phyloP scores from a whole-genome alignment of 2,797 vertebrate genomes.

The Spinus olivaceus region DNA sequence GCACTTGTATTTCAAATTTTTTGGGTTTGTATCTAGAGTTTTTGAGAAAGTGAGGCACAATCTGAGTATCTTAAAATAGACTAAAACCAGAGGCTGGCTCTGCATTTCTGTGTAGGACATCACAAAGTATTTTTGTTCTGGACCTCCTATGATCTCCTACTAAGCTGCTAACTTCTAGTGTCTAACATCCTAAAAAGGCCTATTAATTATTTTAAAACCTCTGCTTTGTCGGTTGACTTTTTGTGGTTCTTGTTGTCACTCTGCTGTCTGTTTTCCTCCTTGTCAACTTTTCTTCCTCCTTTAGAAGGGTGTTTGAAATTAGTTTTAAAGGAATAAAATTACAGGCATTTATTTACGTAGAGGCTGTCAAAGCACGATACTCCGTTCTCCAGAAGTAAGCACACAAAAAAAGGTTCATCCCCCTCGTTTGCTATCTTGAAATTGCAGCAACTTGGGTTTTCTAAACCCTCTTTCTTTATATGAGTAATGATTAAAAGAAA shows the following conservation, averaged over 20 bases:
- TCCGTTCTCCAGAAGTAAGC: slow-evolving; percentile 20
- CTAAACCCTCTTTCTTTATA: not conserved
- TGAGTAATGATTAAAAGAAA: slow-evolving; percentile 26
- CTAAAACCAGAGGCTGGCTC: not conserved
- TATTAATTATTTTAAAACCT: not conserved
- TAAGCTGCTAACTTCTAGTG: not conserved
- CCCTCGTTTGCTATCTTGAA: slow-evolving; percentile 16
- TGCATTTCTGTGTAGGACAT: not conserved
- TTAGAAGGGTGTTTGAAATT: slow-evolving; percentile 10
- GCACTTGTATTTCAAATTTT: not conserved
- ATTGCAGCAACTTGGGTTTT: not conserved
- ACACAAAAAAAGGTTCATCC: not conserved
- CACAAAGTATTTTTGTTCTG: not conserved
- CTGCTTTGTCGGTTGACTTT: not conserved
- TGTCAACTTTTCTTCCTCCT: slow-evolving; percentile 13
- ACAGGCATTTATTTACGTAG: slow-evolving; percentile 33
- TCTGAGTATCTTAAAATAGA: not conserved
- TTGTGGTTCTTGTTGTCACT: not conserved
- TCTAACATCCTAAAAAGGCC: not conserved
- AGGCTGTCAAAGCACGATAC: slow-evolving; percentile 17
- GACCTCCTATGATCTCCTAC: not conserved
- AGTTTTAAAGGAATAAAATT: slow-evolving; percentile 52
- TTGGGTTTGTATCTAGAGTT: not conserved
- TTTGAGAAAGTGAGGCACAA: not conserved
- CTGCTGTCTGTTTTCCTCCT: not conserved